These are phyloP conservation scores for Meloidogyne hapla DNA, from an alignment of 1,140 invertebrate genomes.

Conservation along the genomic window DNA sequence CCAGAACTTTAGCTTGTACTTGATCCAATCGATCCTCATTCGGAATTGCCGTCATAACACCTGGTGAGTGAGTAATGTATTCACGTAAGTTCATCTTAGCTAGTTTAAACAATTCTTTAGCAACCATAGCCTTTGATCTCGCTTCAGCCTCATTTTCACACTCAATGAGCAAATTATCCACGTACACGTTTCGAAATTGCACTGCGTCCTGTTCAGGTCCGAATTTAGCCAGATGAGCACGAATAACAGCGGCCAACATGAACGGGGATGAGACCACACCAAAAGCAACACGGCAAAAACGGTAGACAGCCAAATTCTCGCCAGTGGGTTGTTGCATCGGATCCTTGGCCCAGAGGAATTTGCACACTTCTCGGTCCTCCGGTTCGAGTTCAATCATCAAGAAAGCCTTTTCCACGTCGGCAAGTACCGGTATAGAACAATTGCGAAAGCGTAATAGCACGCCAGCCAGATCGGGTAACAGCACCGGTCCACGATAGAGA, in stretches of 20 bases:
- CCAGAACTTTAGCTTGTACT: background rate
- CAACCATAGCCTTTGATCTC: background rate
- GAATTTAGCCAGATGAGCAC: constrained; percentile 3
- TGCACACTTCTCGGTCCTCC: constrained; percentile 30
- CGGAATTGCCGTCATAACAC: too few species aligned
- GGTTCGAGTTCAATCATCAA: constrained; percentile 31
- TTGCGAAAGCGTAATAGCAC: constrained; percentile 37
- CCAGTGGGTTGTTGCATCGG: background rate
- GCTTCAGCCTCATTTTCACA: background rate
- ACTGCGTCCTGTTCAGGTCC: background rate
- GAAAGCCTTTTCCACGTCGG: constrained; percentile 48
- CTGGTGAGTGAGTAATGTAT: background rate
- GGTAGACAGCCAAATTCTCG: constrained; percentile 19
- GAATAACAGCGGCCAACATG: constrained; percentile 23
- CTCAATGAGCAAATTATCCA: constrained; percentile 27
- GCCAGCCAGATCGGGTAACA: constrained; percentile 36
- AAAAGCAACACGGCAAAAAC: constrained; percentile 40
- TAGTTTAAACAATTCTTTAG: background rate
- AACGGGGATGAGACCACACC: constrained; percentile 30
- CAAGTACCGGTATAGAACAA: background rate
- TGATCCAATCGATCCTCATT: too few species aligned
- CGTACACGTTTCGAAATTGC: background rate
- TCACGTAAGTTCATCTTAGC: constrained; percentile 7
- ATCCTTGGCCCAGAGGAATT: constrained; percentile 45
- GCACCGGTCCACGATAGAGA: constrained; percentile 42